These are phyloP conservation scores for Ginglymostoma cirratum DNA, from an alignment of 2,113 vertebrate species.

Conservation along the genomic window DNA sequence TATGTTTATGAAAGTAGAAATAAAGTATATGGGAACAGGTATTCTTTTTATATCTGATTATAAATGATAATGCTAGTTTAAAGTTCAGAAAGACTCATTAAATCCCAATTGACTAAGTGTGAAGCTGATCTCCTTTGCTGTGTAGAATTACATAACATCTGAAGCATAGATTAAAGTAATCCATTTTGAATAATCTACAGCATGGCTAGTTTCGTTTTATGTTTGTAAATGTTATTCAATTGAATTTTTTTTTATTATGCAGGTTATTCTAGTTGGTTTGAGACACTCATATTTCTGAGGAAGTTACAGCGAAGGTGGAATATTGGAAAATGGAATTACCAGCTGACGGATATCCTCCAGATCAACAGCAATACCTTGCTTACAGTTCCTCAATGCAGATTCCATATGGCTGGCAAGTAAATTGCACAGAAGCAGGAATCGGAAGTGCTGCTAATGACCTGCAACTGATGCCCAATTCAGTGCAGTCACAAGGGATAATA, in stretches of 20 bases:
- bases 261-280: neutral
- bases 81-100: neutral
- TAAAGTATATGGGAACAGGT: neutral
- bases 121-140: neutral
- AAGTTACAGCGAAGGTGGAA: neutral
- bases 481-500: neutral
- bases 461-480: neutral
- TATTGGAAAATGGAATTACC: neutral
- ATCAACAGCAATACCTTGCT: neutral
- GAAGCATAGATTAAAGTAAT: neutral
- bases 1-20: neutral
- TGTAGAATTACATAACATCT: neutral
- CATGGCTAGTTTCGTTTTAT: neutral
- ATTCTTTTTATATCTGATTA: neutral
- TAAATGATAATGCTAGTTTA: neutral
- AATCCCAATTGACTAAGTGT: neutral
- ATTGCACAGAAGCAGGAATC: neutral
- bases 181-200: neutral
- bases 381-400: neutral
- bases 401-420: neutral
- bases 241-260: neutral
- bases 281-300: neutral
- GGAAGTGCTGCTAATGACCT: neutral
- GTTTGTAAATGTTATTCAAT: neutral
- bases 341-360: neutral